Base-by-base conservation (phyloP, 2,113 vertebrate species). In the Mohoua ochrocephala region DNA sequence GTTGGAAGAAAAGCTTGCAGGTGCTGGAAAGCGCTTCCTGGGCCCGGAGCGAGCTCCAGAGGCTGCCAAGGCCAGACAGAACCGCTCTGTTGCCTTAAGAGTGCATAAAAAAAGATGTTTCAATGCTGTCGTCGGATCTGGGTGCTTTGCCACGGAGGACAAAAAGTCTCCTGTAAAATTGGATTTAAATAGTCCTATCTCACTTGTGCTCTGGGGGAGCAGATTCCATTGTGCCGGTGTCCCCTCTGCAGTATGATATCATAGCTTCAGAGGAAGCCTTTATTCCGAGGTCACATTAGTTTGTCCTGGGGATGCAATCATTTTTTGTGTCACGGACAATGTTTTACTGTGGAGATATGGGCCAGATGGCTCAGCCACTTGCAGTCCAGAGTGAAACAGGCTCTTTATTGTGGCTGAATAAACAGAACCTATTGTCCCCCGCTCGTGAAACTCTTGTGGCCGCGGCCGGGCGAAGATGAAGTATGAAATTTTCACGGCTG, bases 241-340 rank as follows among this genome's bases (percentile, higher is more conserved):
- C 97, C 97, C 98, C 98, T 98, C 96, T 67, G 97, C 97, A 97
- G 97, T 97, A 96, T 98, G 98, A 98, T 98, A 98, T 98, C 98
- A 98, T 98, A 97, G 98, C 98, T 97, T 98, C 98, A 98, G 98
- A 98, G 98, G 98, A 97, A 98, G 98, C 97, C 98, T 98, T 98
- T 98, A 98, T 98, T 67, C 95, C 89, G 98, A 94, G 98, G 98
- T 98, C 98, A 98, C 98, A 97, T 98, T 97, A 95, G 98, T 98
- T 98, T 98, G 98, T 98, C 97, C 98, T 97, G 98, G 97, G 94
- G 94, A 98, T 98, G 98, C 96, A 98, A 98, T 98, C 98, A 98
- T 98, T 98, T 98, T 98, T 98, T 98, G 98, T 98, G 98, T 96
- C 98, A 97, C 57, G 92, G 98, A 98, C 98, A 98, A 98, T 98